A percentile compares a stretch with the other conserved stretches of the same genome.
Conservation (phyloP, 35 echinoderm and acorn worm species). For the Ptychodera flava region DNA sequence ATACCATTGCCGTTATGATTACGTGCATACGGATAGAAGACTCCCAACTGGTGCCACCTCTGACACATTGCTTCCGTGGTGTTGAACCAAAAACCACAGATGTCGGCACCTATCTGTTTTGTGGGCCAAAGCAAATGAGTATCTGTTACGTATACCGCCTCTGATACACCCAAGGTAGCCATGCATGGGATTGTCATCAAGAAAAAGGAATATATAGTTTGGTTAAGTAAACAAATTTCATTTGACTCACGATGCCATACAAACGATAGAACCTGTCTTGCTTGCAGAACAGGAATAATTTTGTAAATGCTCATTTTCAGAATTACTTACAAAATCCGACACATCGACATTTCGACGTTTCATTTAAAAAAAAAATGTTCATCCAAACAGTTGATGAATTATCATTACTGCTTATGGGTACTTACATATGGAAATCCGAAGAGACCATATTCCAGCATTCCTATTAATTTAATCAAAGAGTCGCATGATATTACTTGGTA, state of each 20-base stretch:
- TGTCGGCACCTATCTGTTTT: constrained; percentile 11
- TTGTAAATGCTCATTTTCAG: too few species aligned
- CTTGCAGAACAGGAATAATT: too few species aligned
- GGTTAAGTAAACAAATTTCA: background rate
- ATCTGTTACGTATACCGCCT: background rate
- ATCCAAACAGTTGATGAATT: too few species aligned
- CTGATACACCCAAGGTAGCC: background rate
- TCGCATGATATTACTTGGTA: too few species aligned
- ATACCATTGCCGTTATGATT: constrained; percentile 4
- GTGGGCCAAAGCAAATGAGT: too few species aligned
- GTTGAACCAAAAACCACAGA: constrained; percentile 23
- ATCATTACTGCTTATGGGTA: too few species aligned
- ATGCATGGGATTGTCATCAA: background rate
- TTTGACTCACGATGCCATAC: background rate
- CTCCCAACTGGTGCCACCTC: constrained; percentile 10
- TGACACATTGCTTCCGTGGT: constrained; percentile 12
- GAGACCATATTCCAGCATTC: constrained; percentile 74
- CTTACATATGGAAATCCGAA: constrained; percentile 92
- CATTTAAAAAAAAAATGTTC: too few species aligned
- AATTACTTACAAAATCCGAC: too few species aligned
- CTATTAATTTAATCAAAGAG: too few species aligned
- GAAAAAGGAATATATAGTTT: background rate
- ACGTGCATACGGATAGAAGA: constrained; percentile 9
- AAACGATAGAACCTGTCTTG: too few species aligned
- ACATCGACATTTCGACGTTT: too few species aligned